Evolutionary conservation across 2,113 vertebrate species (phyloP), one percentile per base, ranked within the genome.

Genomic region (Corydoras maculifer): DNA sequence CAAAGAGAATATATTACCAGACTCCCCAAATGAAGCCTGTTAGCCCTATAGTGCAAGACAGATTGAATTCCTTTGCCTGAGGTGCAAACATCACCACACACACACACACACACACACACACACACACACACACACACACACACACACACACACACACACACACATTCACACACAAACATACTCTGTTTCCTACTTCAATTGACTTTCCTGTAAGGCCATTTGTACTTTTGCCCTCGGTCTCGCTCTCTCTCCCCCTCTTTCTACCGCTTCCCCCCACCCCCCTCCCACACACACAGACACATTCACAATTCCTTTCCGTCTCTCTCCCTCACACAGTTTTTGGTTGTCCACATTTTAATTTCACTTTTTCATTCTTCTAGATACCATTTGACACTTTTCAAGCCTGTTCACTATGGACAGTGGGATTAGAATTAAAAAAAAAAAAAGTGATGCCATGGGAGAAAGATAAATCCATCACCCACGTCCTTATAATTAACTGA

Each of bases 401-500:
- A 57, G 59, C 54, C 48, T 68, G n/a, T 57, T 30, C 32, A n/a
- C 8, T 15, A 32, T 54, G 48, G 61, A 30, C 51, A 62, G 25
- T 30, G 29, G 14, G 50, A 14, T 9, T 58, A 63, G 18, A 62
- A 55, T 49, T 25, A 25, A 5, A 25, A 51, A 66, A 31, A 72
- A 54, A 58, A 59, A 12, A 58, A 74, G 30, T 8, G 48, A 64
- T 69, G 72, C 73, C 75, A 75, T 73, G 54, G 43, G 62, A 74
- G 62, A 66, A 58, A 69, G 72, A 83, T 77, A 80, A 79, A 80
- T 68, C 73, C 73, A 76, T 82, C 71, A 58, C 72, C 72, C 72
- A 73, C 73, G 55, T 75, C 71, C 70, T 70, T 73, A 69, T 80
- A 83, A 83, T 83, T 82, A 83, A 82, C 82, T 74, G 61, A 61